Conservation (phyloP, 2,113 vertebrate genomes). For the Camelus bactrianus region DNA sequence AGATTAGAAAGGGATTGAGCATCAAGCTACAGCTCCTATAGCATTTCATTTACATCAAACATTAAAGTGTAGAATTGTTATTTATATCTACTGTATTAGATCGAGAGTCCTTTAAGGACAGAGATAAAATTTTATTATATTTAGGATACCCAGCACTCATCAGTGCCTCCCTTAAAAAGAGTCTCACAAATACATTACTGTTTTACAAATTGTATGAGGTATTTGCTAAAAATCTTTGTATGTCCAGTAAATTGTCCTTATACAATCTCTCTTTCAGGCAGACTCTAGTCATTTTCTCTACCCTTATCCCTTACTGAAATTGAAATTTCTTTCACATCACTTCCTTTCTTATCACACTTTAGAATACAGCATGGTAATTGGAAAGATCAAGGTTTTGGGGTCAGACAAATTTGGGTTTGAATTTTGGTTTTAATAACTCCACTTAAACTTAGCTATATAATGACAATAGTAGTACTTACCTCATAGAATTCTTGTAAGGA, state of each 20-base stretch:
- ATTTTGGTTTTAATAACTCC: conserved; percentile 46
- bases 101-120: conserved; percentile 51
- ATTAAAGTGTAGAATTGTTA: conserved; percentile 1
- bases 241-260: conserved; percentile 3
- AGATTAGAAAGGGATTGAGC: conserved; percentile 1
- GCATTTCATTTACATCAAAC: conserved; percentile 50
- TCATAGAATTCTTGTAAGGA: conserved; percentile 7
- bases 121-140: conserved; percentile 13
- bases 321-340: conserved; percentile 26
- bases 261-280: neutral
- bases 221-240: conserved; percentile 1
- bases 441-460: neutral
- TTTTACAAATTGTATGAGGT: conserved; percentile 14
- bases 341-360: conserved; percentile 19
- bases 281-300: neutral
- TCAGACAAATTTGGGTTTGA: conserved; percentile 1
- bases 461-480: neutral
- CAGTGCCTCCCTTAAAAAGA: conserved; percentile 2
- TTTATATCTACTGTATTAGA: neutral
- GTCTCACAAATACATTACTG: neutral
- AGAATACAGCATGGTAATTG: conserved; percentile 2
- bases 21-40: neutral
- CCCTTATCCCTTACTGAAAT: neutral
- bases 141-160: conserved; percentile 26
- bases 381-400: neutral